Conservation (phyloP, 2,113 vertebrate genomes). For the Nicator chloris region DNA sequence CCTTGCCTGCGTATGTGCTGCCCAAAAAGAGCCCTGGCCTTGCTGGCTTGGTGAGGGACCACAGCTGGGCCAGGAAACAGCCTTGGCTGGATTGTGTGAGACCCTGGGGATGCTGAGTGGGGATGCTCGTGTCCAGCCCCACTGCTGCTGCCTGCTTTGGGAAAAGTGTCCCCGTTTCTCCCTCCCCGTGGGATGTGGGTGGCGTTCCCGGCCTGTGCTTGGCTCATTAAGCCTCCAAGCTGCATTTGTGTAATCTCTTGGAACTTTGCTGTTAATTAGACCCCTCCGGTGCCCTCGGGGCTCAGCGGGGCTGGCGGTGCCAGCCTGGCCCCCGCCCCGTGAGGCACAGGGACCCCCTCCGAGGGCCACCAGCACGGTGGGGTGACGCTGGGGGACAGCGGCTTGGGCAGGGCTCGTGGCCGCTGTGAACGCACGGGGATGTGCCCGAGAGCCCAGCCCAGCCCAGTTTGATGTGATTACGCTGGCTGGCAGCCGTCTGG, state of each 20-base stretch:
- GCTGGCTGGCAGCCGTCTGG: constrained; percentile 17
- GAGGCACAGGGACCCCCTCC: neutral
- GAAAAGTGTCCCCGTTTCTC: neutral
- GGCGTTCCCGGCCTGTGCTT: neutral
- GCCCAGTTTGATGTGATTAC: constrained; percentile 25
- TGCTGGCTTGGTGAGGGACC: neutral
- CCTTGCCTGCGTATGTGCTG: fast-evolving
- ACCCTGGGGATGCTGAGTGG: neutral
- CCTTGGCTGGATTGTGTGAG: fast-evolving
- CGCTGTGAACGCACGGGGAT: neutral
- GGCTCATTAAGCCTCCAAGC: neutral
- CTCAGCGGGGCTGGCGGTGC: neutral
- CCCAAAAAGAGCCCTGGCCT: neutral
- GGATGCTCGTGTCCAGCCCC: fast-evolving
- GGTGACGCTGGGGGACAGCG: neutral
- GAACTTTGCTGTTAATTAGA: neutral
- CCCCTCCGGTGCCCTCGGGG: fast-evolving
- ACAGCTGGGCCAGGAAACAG: neutral
- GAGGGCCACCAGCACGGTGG: neutral
- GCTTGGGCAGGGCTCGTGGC: neutral
- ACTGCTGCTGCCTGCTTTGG: neutral
- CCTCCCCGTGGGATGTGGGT: fast-evolving
- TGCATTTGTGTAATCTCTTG: neutral
- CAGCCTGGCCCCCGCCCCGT: fast-evolving
- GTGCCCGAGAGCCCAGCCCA: neutral